These are phyloP conservation scores for Aphodius granarius DNA, from an alignment of 2,888 invertebrate species.

Conservation along the genomic window DNA sequence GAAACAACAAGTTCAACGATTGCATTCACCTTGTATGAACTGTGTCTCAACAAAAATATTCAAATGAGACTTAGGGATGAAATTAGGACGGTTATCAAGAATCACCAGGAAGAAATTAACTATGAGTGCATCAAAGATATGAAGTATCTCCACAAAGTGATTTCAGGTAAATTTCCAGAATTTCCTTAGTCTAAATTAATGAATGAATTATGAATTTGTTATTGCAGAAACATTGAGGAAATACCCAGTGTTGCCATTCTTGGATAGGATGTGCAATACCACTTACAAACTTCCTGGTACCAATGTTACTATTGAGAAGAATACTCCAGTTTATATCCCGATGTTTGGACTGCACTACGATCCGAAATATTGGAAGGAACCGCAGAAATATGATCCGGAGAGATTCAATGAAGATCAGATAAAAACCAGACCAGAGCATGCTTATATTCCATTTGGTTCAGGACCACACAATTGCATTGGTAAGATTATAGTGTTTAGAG, in stretches of 20 bases:
- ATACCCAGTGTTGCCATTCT: constrained; percentile 49
- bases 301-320: constrained; percentile 44
- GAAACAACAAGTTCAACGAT: constrained; percentile 64
- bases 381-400: constrained; percentile 51
- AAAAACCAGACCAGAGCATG: constrained; percentile 23
- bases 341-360: constrained; percentile 47
- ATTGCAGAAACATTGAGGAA: constrained; percentile 52
- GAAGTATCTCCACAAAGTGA: constrained; percentile 61
- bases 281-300: constrained; percentile 43
- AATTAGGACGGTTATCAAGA: constrained; percentile 51
- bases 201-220: neutral
- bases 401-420: constrained; percentile 45
- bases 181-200: neutral
- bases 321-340: constrained; percentile 48
- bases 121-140: constrained; percentile 59
- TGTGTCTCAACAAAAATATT: constrained; percentile 57
- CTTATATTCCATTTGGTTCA: constrained; percentile 37
- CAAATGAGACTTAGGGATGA: constrained; percentile 59
- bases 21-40: constrained; percentile 59
- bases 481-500: neutral
- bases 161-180: constrained; percentile 52
- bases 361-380: constrained; percentile 47
- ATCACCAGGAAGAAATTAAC: constrained; percentile 52
- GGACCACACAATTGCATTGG: constrained; percentile 37
- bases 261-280: constrained; percentile 41